A percentile compares a stretch with the other conserved stretches of the same genome.
These are phyloP conservation scores for Galaxias olidus DNA, from an alignment of 2,797 vertebrate genomes.

Conservation along the genomic window DNA sequence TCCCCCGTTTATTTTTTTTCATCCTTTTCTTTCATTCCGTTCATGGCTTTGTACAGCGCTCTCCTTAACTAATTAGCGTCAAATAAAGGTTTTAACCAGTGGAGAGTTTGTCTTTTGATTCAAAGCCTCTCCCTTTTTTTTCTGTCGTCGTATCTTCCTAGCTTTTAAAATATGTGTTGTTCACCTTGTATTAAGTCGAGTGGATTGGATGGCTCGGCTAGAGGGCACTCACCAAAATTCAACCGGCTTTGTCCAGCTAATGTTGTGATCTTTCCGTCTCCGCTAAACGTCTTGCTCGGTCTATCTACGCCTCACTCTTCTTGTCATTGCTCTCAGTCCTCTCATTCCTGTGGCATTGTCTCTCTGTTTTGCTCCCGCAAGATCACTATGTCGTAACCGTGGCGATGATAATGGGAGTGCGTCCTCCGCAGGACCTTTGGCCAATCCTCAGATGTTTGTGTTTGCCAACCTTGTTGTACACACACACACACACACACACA, in stretches of 20 bases:
- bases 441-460: conserved; percentile 47
- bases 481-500: conserved; percentile 1
- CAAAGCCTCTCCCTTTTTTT: neutral
- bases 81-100: conserved; percentile 26
- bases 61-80: conserved; percentile 32
- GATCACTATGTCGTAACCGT: conserved; percentile 29
- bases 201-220: conserved; percentile 1
- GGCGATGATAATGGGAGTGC: conserved; percentile 39
- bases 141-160: neutral
- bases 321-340: neutral
- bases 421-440: conserved; percentile 43
- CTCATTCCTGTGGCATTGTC: neutral
- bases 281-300: no score
- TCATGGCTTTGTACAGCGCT: conserved; percentile 41
- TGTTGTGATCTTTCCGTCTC: no score
- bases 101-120: no score
- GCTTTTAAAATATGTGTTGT: no score
- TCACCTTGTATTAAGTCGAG: neutral
- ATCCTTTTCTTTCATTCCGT: neutral
- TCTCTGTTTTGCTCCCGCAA: conserved; percentile 37
- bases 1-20: neutral
- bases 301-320: no score
- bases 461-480: conserved; percentile 43
- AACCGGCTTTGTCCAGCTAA: neutral
- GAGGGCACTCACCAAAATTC: neutral